A percentile compares a stretch with the other conserved stretches of the same genome.
Conservation (phyloP, 2,888 invertebrate species). For the Caenorhabditis parvicauda region DNA sequence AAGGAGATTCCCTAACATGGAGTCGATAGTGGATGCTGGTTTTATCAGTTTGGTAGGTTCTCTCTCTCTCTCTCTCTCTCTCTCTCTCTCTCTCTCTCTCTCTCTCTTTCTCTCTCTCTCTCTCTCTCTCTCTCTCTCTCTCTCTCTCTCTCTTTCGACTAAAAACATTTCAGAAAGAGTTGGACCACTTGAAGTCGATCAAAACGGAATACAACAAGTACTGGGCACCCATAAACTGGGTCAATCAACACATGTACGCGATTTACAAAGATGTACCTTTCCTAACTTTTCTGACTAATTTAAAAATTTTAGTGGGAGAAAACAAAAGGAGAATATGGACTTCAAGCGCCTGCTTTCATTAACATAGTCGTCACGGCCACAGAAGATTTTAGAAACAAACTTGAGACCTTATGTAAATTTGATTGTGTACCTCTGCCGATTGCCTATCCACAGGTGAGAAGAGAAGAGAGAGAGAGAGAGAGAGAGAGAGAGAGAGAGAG, state of each 20-base stretch:
- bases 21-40: slow-evolving; percentile 35
- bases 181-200: slow-evolving; percentile 27
- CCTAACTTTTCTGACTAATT: too few relatives aligned
- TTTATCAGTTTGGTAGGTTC: background rate
- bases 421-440: slow-evolving; percentile 47
- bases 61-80: slow-evolving; percentile 6
- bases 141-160: slow-evolving; percentile 14
- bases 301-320: too few relatives aligned
- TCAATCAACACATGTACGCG: too few relatives aligned
- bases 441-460: slow-evolving; percentile 39
- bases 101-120: slow-evolving; percentile 8
- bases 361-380: slow-evolving; percentile 4
- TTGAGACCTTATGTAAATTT: slow-evolving; percentile 37
- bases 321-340: too few relatives aligned
- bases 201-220: slow-evolving; percentile 50
- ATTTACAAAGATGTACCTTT: too few relatives aligned
- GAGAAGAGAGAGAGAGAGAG: background rate
- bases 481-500: background rate
- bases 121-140: slow-evolving; percentile 5
- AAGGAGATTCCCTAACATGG: slow-evolving; percentile 43
- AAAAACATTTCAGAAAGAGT: slow-evolving; percentile 40
- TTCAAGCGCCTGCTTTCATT: too few relatives aligned
- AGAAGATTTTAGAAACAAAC: slow-evolving; percentile 27
- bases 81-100: slow-evolving; percentile 2
- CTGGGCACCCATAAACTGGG: slow-evolving; percentile 59